These are phyloP conservation scores for Intellagama lesueurii DNA, from an alignment of 2,797 vertebrate species.

Conservation along the genomic window DNA sequence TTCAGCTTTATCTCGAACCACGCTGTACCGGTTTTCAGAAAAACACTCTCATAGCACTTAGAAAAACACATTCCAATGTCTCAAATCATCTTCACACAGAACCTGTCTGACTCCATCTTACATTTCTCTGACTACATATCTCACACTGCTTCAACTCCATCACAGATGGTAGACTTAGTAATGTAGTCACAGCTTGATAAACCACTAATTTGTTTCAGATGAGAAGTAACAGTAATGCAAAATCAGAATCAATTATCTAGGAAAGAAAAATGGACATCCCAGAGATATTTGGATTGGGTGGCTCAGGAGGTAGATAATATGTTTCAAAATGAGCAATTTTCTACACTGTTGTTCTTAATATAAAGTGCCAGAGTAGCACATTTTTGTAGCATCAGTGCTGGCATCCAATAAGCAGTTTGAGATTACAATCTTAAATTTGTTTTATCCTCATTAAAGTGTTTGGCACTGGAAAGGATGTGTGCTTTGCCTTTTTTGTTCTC, in stretches of 20 bases:
- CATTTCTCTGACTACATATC: no score
- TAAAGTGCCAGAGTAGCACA: slow-evolving; percentile 22
- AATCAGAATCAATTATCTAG: slow-evolving; percentile 55
- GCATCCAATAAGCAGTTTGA: slow-evolving; percentile 25
- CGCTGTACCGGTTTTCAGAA: no score
- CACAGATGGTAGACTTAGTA: slow-evolving; percentile 11
- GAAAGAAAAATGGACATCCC: slow-evolving; percentile 51
- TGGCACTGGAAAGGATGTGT: slow-evolving; percentile 3
- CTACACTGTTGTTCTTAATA: slow-evolving; percentile 43
- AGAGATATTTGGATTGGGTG: slow-evolving; percentile 49
- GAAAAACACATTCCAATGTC: no score
- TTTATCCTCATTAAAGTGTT: slow-evolving; percentile 46
- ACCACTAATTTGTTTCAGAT: slow-evolving; percentile 50
- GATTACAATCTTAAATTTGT: slow-evolving; percentile 41
- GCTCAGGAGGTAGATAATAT: slow-evolving; percentile 53
- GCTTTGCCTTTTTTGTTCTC: slow-evolving; percentile 1
- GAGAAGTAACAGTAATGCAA: slow-evolving; percentile 48
- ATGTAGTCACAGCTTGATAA: slow-evolving; percentile 40
- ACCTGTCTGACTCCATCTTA: no score
- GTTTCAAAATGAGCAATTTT: slow-evolving; percentile 67
- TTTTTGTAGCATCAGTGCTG: slow-evolving; percentile 13
- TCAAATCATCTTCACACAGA: no score
- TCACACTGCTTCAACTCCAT: no score
- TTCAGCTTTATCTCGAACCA: no score
- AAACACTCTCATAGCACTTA: no score